A percentile compares a stretch with the other conserved stretches of the same genome.
Conservation (phyloP, 2,797 vertebrate genomes). For the Cichlasoma orientale region DNA sequence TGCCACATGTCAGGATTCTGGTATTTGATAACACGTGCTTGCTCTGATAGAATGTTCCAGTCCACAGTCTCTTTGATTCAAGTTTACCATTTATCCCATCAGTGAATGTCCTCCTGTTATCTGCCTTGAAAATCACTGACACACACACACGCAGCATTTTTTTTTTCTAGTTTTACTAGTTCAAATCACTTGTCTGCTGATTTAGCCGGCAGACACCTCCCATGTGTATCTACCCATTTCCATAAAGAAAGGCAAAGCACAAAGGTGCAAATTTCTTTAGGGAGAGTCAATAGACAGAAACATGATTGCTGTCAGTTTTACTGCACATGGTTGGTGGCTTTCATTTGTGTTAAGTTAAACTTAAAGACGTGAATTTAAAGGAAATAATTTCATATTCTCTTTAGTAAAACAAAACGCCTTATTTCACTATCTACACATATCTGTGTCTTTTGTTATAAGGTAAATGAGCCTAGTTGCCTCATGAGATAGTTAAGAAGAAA, state of each 20-base stretch:
- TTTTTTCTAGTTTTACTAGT: not conserved
- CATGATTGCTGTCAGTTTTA: constrained; percentile 24
- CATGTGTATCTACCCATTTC: not conserved
- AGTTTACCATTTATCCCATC: constrained; percentile 29
- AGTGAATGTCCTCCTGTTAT: constrained; percentile 5
- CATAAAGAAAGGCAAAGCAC: constrained; percentile 22
- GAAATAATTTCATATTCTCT: not conserved
- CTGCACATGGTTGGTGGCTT: constrained; percentile 3
- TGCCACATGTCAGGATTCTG: constrained; percentile 33
- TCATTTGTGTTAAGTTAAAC: not conserved
- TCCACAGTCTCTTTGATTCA: constrained; percentile 4
- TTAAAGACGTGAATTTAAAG: not conserved
- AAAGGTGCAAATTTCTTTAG: constrained; percentile 30
- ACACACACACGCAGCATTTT: not conserved
- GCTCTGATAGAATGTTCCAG: constrained; percentile 15
- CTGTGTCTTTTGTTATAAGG: not conserved
- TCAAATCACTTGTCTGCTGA: not conserved
- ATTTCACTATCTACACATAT: not conserved
- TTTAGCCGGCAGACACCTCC: not conserved
- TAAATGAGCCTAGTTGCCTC: not conserved
- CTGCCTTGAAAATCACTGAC: constrained; percentile 31
- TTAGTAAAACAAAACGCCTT: not conserved
- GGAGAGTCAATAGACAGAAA: not conserved
- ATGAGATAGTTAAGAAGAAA: not conserved
- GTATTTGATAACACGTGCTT: constrained; percentile 32